A percentile compares a stretch with the other conserved stretches of the same genome.
Conservation (phyloP, 2,113 vertebrate species). For the Perca fluviatilis region DNA sequence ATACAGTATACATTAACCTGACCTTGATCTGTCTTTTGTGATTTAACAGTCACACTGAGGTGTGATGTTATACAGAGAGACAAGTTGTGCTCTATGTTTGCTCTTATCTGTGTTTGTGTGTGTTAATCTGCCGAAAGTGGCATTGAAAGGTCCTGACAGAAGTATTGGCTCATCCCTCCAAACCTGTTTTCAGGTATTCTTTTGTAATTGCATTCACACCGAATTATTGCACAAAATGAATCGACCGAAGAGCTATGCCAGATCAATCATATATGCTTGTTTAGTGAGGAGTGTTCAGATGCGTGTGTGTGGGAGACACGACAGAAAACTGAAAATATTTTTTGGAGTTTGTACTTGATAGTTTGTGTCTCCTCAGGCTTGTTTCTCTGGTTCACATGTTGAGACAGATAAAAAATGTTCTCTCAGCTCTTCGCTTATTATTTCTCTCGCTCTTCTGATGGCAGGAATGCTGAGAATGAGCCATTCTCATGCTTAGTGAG, state of each 20-base stretch:
- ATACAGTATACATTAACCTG: constrained; percentile 14
- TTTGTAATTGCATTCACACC: constrained; percentile 24
- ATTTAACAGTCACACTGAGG: constrained; percentile 20
- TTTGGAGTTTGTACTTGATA: constrained; percentile 7
- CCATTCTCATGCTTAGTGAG: constrained; percentile 27
- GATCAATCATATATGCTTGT: constrained; percentile 64
- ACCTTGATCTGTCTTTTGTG: constrained; percentile 49
- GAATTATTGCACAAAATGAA: constrained; percentile 46
- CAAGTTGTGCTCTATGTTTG: constrained; percentile 18
- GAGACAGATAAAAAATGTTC: constrained; percentile 5
- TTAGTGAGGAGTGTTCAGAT: constrained; percentile 67
- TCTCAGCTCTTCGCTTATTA: not conserved
- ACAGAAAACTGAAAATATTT: constrained; percentile 3
- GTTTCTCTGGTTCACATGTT: constrained; percentile 19
- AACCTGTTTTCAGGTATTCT: constrained; percentile 76
- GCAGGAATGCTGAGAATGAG: constrained; percentile 60
- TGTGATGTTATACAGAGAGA: constrained; percentile 49
- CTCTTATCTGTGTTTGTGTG: constrained; percentile 25
- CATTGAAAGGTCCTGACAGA: constrained; percentile 49
- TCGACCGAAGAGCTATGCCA: constrained; percentile 39
- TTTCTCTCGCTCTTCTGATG: not conserved
- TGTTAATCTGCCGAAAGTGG: constrained; percentile 32
- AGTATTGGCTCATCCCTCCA: constrained; percentile 56
- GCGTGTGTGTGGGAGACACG: not conserved
- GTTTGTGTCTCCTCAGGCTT: constrained; percentile 21